A percentile compares a stretch with the other conserved stretches of the same genome.
These are phyloP conservation scores for Acleris sparsana DNA, from an alignment of 2,888 invertebrate species.

Conservation along the genomic window DNA sequence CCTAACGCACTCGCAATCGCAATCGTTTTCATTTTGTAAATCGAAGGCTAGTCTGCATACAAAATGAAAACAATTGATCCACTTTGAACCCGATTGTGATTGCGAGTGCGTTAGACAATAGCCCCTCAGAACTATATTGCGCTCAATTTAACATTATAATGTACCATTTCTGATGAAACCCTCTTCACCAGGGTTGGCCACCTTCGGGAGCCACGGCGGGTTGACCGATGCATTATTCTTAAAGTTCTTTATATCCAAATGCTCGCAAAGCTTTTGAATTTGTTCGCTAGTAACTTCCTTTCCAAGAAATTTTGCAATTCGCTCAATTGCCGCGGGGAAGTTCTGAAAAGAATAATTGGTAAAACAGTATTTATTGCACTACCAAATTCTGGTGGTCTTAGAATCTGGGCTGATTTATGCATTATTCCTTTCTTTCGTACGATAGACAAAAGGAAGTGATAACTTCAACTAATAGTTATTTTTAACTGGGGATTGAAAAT, in stretches of 20 bases:
- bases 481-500: too few relatives aligned
- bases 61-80: too few relatives aligned
- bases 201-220: conserved; percentile 68
- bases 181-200: conserved; percentile 68
- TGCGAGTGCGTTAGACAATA: too few relatives aligned
- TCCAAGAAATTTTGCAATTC: conserved; percentile 80
- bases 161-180: conserved; percentile 82
- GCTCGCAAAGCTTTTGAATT: conserved; percentile 80
- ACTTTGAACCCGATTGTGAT: neutral
- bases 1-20: too few relatives aligned
- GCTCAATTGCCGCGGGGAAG: conserved; percentile 70
- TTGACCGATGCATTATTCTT: conserved; percentile 88
- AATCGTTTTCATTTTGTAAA: too few relatives aligned
- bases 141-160: neutral
- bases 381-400: too few relatives aligned
- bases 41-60: too few relatives aligned
- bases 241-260: conserved; percentile 89
- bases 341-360: conserved; percentile 65
- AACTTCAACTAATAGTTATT: too few relatives aligned
- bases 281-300: conserved; percentile 77
- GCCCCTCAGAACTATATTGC: too few relatives aligned
- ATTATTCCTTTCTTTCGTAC: too few relatives aligned
- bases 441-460: too few relatives aligned
- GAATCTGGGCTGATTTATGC: too few relatives aligned
- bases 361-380: neutral